A percentile compares a stretch with the other conserved stretches of the same genome.
Evolutionary conservation across 2,113 vertebrate genomes (phyloP).

Genomic region (Phalacrocorax carbo): DNA sequence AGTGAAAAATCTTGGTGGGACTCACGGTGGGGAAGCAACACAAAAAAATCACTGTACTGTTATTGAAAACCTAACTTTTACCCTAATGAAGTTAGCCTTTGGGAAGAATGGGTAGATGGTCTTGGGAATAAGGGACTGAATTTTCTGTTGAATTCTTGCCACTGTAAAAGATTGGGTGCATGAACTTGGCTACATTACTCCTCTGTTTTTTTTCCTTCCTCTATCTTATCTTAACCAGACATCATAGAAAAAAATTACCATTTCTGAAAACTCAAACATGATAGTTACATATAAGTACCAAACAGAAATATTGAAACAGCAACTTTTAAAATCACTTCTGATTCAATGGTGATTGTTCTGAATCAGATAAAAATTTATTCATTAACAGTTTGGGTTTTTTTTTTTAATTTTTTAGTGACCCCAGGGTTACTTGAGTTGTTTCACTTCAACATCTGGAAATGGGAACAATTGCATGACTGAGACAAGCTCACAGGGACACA

Average conservation of each 20-base stretch:
- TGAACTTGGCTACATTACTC: neutral
- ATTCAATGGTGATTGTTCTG: neutral
- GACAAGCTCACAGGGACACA: neutral
- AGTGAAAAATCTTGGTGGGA: neutral
- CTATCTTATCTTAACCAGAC: neutral
- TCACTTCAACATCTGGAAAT: neutral
- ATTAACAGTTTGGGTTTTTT: neutral
- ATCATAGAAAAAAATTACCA: neutral
- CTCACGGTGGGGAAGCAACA: accelerated
- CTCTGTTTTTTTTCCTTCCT: neutral
- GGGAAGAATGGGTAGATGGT: neutral
- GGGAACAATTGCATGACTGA: neutral
- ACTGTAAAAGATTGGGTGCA: neutral
- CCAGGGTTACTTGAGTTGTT: neutral
- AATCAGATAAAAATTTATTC: neutral
- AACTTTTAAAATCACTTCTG: neutral
- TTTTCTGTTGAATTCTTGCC: neutral
- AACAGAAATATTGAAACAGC: neutral
- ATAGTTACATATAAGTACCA: neutral
- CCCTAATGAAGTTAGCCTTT: neutral
- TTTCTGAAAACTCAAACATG: neutral
- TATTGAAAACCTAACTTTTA: neutral
- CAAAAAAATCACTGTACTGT: neutral
- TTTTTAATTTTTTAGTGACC: neutral
- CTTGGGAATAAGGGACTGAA: neutral